Percentiles rank a stretch among this genome's conserved stretches.
Evolutionary conservation across 1,140 invertebrate genomes (phyloP).

Genomic region (Diuraphis noxia): DNA sequence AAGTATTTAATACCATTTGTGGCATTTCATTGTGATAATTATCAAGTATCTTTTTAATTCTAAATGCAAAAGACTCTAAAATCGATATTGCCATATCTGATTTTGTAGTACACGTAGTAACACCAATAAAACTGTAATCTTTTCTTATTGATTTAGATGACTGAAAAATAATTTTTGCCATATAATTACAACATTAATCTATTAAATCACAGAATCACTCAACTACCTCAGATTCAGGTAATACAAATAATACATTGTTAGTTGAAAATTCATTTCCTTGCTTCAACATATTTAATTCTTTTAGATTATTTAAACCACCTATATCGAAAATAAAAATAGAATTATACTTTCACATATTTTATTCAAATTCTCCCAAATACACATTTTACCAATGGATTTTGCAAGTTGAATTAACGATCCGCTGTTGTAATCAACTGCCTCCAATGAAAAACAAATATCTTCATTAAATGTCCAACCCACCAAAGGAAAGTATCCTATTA

Average conservation of each 20-base stretch:
- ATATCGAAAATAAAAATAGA: not conserved
- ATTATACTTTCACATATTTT: not conserved
- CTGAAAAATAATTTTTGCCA: not conserved
- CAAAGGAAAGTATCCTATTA: constrained; percentile 80
- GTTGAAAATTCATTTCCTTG: constrained; percentile 14
- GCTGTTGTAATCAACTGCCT: constrained; percentile 84
- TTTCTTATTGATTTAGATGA: constrained; percentile 58
- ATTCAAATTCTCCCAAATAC: constrained; percentile 58
- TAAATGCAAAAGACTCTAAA: constrained; percentile 84
- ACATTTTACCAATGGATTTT: constrained; percentile 67
- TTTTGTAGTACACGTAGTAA: constrained; percentile 77
- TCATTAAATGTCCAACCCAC: constrained; percentile 78
- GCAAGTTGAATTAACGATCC: constrained; percentile 88
- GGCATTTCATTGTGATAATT: constrained; percentile 49
- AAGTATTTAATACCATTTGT: constrained; percentile 22
- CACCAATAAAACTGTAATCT: constrained; percentile 80
- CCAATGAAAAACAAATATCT: constrained; percentile 75
- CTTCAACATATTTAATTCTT: constrained; percentile 31
- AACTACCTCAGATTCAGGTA: constrained; percentile 34
- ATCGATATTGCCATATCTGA: constrained; percentile 80
- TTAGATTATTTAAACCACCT: constrained; percentile 37
- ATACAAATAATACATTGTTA: constrained; percentile 25
- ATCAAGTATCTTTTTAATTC: constrained; percentile 46
- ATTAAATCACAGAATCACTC: not conserved
- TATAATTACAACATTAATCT: not conserved